Evolutionary conservation across 1,140 invertebrate species (phyloP), one percentile per base, ranked within the genome.

Genomic region (Panagrolaimus sp.): DNA sequence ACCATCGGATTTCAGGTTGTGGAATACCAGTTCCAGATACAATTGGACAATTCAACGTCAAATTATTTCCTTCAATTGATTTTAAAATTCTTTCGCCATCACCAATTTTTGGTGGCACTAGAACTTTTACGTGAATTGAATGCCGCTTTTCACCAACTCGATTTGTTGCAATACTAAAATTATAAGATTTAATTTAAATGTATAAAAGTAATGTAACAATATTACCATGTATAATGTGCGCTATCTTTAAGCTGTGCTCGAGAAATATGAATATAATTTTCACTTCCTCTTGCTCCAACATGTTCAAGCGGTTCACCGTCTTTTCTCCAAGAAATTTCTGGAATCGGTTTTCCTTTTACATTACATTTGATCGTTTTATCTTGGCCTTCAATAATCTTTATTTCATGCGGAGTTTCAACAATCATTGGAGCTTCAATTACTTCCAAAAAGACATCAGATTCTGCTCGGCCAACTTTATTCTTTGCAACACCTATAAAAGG

Each of bases 1-100:
- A 86, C 92, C 92, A 94, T 78, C 90, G 89, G 13, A 94, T 88
- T n/a, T 87, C 87, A 0, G 92, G 91, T 31, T 90, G 85, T n/a
- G 92, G 92, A 82, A 89, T 89, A 0, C 92, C 92, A 62, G 87
- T 88, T 0, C 93, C 92, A 83, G 89, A 87, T 4, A 38, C 31
- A 38, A 38, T 38, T 7, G 31, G 31, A 78, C 93, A 96, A 20
- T 79, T 65, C n/a, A 81, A 68, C 25, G 80, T 69, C 23, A 71
- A 25, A 53, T 64, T 48, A 46, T 64, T 63, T 13, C 74, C 78
- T 48, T 76, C 72, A 20, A 72, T 65, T 9, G 80, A 74, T 47
- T 69, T 73, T 48, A 81, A 53, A n/a, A 69, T 64, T 9, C 83
- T 64, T 14, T 79, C 82, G 16, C 72, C 74, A 13, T 73, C 70